Conservation (phyloP, 2,888 invertebrate species). For the Acanthosepion lycidas region DNA sequence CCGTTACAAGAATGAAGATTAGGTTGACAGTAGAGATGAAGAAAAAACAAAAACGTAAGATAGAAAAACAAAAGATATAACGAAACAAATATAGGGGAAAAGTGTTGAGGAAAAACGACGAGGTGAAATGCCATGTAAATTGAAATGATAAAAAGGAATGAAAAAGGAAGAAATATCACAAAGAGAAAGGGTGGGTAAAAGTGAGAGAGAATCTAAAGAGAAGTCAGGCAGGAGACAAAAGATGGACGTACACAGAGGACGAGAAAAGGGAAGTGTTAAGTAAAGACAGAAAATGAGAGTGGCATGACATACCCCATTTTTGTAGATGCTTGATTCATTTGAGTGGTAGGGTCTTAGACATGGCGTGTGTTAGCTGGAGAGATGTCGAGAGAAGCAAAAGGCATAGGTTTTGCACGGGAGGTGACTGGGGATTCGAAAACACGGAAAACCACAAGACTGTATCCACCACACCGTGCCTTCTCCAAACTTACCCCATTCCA, state of each 20-base stretch:
- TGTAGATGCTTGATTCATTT: neutral
- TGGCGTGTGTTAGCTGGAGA: neutral
- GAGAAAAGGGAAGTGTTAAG: neutral
- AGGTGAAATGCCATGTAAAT: too few species aligned
- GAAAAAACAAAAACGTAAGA: too few species aligned
- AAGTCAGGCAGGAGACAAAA: neutral
- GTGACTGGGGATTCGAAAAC: neutral
- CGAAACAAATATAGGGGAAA: too few species aligned
- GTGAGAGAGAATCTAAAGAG: neutral
- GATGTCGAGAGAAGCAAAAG: neutral
- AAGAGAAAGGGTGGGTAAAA: neutral
- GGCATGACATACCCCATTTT: neutral
- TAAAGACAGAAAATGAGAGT: neutral
- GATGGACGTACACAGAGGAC: neutral
- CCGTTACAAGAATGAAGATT: too few species aligned
- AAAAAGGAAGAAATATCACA: neutral
- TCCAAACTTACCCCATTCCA: neutral
- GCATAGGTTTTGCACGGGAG: neutral
- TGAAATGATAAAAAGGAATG: too few species aligned
- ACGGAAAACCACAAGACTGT: neutral
- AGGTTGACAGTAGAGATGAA: too few species aligned
- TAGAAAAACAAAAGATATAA: too few species aligned
- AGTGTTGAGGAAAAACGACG: too few species aligned
- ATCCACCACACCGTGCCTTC: neutral
- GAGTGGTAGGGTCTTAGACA: constrained; percentile 2